Percentiles rank a stretch among this genome's conserved stretches.
phyloP scores from a whole-genome alignment of 53 echinoderm and acorn worm genomes.

The Apostichopus leukothele region DNA sequence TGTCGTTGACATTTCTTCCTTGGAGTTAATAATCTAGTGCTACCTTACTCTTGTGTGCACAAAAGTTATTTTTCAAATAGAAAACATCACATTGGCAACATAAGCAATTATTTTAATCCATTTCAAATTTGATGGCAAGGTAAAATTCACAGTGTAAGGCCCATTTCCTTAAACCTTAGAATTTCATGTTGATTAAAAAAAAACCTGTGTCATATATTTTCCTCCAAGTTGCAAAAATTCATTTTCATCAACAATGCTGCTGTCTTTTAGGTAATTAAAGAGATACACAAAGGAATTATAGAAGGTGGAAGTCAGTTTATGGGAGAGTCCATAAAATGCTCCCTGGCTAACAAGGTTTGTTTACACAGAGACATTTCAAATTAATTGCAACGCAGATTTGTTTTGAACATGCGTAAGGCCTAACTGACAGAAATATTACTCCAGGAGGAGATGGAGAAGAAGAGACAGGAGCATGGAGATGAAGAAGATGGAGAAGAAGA shows the following conservation, averaged over 20 bases:
- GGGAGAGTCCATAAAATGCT: not conserved
- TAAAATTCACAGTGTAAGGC: too few species aligned
- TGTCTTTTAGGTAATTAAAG: not conserved
- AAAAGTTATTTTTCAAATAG: too few species aligned
- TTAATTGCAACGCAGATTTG: conserved; percentile 18
- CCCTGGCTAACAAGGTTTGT: not conserved
- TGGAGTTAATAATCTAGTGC: too few species aligned
- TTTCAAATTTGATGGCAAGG: too few species aligned
- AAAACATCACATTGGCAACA: too few species aligned
- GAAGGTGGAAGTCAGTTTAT: not conserved
- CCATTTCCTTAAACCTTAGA: too few species aligned
- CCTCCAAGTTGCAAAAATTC: not conserved
- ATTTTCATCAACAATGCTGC: not conserved
- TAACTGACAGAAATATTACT: conserved; percentile 18
- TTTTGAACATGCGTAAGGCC: not conserved
- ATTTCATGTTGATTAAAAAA: not conserved
- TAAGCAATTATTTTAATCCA: too few species aligned
- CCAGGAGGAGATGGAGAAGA: too few species aligned
- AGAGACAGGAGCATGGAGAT: too few species aligned
- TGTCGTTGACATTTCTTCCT: too few species aligned
- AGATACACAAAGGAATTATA: not conserved
- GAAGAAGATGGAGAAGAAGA: not conserved
- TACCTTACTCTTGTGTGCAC: too few species aligned
- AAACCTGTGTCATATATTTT: not conserved
- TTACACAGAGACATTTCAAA: conserved; percentile 20